Conservation (phyloP, 2,797 vertebrate genomes). For the Prunella strophiata region DNA sequence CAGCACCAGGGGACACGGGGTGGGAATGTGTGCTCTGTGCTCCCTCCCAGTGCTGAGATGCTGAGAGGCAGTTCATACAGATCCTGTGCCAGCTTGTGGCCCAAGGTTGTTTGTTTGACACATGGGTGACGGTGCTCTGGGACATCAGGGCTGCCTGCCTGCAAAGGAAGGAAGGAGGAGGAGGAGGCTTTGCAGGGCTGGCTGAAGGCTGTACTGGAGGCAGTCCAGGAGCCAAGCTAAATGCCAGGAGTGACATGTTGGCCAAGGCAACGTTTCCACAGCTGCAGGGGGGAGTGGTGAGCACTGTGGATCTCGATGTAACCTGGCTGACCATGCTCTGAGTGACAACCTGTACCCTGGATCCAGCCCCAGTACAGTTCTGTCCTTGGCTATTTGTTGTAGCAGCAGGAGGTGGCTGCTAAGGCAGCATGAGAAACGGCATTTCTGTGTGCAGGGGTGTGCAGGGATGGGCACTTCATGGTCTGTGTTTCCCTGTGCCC, state of each 20-base stretch:
- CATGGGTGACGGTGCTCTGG: background rate
- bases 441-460: background rate
- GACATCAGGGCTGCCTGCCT: background rate
- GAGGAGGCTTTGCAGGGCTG: background rate
- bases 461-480: background rate
- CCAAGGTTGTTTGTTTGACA: background rate
- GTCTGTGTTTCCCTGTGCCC: background rate
- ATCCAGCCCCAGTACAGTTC: background rate
- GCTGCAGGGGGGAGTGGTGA: background rate
- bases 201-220: background rate
- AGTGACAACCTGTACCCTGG: background rate
- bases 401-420: background rate
- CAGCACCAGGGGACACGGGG: rapidly evolving
- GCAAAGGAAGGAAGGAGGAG: background rate
- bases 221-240: background rate
- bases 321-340: background rate
- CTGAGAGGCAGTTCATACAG: background rate
- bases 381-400: background rate
- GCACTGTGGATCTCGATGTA: background rate
- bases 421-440: background rate
- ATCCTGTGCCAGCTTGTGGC: background rate
- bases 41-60: rapidly evolving
- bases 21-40: rapidly evolving
- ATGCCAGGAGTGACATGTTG: background rate
- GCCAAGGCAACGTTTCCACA: background rate